phyloP scores from a whole-genome alignment of 1,140 invertebrate species.

The Trichomalopsis sarcophagae region DNA sequence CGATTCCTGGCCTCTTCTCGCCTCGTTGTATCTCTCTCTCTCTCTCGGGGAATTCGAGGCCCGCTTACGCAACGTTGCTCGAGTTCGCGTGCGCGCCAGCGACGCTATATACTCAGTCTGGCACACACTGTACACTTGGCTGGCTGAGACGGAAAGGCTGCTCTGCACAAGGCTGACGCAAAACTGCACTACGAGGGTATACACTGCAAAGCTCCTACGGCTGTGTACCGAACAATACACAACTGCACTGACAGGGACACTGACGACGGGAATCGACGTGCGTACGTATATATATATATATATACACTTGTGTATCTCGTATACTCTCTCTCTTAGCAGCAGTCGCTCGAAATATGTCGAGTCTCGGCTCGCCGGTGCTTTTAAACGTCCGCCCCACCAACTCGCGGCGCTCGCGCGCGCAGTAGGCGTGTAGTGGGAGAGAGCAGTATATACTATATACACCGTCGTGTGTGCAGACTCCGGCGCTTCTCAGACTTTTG shows the following conservation, averaged over 20 bases:
- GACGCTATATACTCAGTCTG: no score
- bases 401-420: neutral
- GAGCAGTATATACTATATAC: neutral
- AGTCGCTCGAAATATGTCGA: neutral
- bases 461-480: no score
- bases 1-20: neutral
- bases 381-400: neutral
- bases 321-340: neutral
- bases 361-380: neutral
- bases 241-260: neutral
- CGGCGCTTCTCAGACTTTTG: neutral
- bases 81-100: neutral
- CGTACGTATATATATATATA: neutral
- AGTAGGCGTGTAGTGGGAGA: neutral
- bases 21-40: neutral
- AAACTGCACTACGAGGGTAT: neutral
- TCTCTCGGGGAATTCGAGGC: neutral
- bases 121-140: neutral
- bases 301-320: neutral
- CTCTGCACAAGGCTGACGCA: no score
- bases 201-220: neutral
- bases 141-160: neutral
- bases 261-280: neutral
- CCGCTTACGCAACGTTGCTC: neutral
- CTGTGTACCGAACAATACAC: neutral